phyloP scores from a whole-genome alignment of 1,140 invertebrate species.

The Drosophila sturtevanti region DNA sequence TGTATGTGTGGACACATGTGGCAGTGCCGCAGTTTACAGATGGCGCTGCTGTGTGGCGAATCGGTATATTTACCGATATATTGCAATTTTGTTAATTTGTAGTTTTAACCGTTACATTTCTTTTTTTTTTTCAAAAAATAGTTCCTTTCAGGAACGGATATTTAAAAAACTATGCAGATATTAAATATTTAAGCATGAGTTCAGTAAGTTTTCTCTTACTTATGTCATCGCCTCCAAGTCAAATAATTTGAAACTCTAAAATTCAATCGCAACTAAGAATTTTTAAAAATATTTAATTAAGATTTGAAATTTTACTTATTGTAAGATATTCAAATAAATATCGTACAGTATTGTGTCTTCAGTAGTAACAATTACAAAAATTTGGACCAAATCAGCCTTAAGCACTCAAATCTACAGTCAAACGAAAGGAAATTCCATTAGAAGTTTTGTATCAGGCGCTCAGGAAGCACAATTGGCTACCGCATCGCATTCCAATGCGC shows the following conservation, averaged over 20 bases:
- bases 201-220: no score
- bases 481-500: constrained; percentile 44
- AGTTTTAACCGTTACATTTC: no score
- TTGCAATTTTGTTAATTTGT: no score
- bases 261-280: no score
- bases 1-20: not conserved
- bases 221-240: no score
- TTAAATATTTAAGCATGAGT: no score
- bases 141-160: no score
- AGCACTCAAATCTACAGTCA: constrained; percentile 45
- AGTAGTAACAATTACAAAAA: not conserved
- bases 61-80: no score
- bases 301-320: not conserved
- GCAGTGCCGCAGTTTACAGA: not conserved
- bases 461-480: constrained; percentile 8
- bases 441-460: constrained; percentile 66
- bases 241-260: no score
- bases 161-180: no score
- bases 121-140: no score
- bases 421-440: constrained; percentile 78
- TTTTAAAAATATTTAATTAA: not conserved
- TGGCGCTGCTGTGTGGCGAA: not conserved
- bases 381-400: not conserved
- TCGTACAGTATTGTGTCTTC: not conserved
- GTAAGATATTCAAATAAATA: not conserved